Base-by-base conservation (phyloP, 2,113 vertebrate genomes). In the Tor tambroides region DNA sequence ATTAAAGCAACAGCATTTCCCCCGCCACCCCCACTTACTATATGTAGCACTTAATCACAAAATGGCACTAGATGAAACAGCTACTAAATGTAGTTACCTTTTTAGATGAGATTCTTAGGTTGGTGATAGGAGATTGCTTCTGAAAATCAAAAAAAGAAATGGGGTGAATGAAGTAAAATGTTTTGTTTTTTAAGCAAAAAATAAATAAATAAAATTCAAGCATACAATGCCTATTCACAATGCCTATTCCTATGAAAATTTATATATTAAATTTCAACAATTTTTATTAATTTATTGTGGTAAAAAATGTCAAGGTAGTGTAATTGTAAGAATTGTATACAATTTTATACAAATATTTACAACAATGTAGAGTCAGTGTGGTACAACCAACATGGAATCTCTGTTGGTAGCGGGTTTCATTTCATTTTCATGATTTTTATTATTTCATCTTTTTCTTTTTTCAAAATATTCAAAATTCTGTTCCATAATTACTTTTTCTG, bases 71-170 rank as follows among this genome's bases (percentile, higher is more conserved):
- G 21, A 84, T 38, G 56, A 32, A 84, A 12, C 26, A 76, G 54
- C 43, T 51, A 54, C 41, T 83, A 67, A 78, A 65, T 56, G 35
- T 63, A 65, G 6, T 95, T 97, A 99, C 98, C 95, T 99, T 99
- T 94, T 99, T 99, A 6, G 98, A 95, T 77, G 98, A 99, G 91
- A 99, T 99, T 94, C 95, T 97, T 94, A 99, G 94, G 92, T 97
- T 96, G 89, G 97, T 99, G 91, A 99, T 95, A 7, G 97, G 95
- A 93, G 94, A 94, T 86, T 92, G 95, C 92, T 95, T 96, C 98
- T 99, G 93, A 95, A 94, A 83, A 88, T 75, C 43, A 9, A 85
- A 84, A 93, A 5, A 87, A 87, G 88, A 86, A 41, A 87, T 6
- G 1, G 43, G 49, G 15, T 15, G 5, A 67, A 8, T 5, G 89